Percentiles rank a stretch among this genome's conserved stretches.
These are phyloP conservation scores for Rousettus madagascariensis DNA, from an alignment of 2,797 vertebrate genomes.

Conservation along the genomic window DNA sequence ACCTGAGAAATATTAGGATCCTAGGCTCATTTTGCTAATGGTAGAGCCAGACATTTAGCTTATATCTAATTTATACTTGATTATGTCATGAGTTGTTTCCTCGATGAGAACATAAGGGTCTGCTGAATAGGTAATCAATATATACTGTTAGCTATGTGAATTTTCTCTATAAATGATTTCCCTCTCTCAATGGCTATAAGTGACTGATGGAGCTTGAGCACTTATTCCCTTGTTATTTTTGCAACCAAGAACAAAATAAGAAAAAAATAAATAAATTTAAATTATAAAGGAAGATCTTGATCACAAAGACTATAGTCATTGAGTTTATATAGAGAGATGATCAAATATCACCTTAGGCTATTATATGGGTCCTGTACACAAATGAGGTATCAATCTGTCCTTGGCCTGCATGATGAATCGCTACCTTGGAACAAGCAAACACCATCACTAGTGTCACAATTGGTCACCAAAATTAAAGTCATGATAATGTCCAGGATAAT, in stretches of 20 bases:
- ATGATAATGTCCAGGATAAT: neutral
- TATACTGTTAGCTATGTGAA: neutral
- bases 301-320: neutral
- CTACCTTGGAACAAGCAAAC: neutral
- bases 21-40: neutral
- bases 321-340: neutral
- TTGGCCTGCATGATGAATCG: neutral
- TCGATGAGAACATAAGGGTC: neutral
- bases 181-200: neutral
- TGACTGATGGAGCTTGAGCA: neutral
- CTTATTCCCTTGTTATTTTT: neutral
- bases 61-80: neutral
- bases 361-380: neutral
- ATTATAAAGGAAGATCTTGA: neutral
- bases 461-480: neutral
- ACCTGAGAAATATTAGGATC: neutral
- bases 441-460: neutral
- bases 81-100: neutral
- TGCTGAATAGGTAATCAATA: neutral
- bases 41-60: neutral
- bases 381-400: neutral
- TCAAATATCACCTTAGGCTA: neutral
- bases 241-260: neutral
- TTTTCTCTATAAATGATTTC: neutral
- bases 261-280: neutral